Evolutionary conservation across 2,888 invertebrate species (phyloP).

Genomic region (Asteroscopus sphinx): DNA sequence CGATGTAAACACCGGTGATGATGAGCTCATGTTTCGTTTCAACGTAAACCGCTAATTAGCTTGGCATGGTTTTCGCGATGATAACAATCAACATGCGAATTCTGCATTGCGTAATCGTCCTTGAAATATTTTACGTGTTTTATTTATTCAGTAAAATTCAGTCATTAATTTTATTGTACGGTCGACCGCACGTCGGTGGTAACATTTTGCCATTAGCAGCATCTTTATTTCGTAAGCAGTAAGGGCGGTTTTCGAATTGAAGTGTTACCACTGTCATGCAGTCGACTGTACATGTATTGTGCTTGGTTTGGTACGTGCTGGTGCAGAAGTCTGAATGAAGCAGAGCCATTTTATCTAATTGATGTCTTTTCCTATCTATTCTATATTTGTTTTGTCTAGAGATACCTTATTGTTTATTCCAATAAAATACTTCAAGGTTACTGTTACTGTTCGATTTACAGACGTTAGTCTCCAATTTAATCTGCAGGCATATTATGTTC

Average conservation of each 20-base stretch:
- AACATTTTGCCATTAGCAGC: too few relatives aligned
- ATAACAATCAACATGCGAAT: conserved; percentile 53
- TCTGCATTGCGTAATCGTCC: conserved; percentile 52
- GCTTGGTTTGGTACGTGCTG: conserved; percentile 3
- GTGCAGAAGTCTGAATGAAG: neutral
- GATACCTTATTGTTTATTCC: neutral
- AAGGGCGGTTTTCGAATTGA: too few relatives aligned
- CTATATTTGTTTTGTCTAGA: neutral
- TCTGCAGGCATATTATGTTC: neutral
- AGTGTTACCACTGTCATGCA: too few relatives aligned
- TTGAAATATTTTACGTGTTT: conserved; percentile 42
- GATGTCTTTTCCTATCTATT: neutral
- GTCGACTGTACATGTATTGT: conserved; percentile 15
- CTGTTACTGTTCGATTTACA: neutral
- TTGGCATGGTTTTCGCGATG: conserved; percentile 48
- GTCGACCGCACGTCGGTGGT: too few relatives aligned
- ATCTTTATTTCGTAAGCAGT: too few relatives aligned
- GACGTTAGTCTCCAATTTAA: neutral
- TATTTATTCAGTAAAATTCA: conserved; percentile 44
- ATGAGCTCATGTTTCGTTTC: conserved; percentile 52
- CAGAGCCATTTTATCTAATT: conserved; percentile 7
- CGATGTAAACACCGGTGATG: conserved; percentile 47
- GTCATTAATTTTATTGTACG: too few relatives aligned
- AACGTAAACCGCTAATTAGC: conserved; percentile 48
- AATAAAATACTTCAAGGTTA: conserved; percentile 1